Base-by-base conservation (phyloP, 1,140 invertebrate species). In the Brachionus rubens region DNA sequence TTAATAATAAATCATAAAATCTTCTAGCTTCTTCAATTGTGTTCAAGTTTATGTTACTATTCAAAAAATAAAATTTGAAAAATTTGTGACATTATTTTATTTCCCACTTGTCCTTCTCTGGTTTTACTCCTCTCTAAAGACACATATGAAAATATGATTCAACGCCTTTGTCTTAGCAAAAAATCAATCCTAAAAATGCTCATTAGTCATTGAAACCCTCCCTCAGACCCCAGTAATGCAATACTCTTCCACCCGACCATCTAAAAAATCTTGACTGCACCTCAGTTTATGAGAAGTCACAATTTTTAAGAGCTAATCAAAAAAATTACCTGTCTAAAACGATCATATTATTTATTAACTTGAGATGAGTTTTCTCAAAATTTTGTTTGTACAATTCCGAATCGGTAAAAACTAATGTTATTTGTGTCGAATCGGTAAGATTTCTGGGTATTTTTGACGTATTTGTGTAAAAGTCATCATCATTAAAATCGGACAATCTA, bases 331-430 rank as follows among this genome's bases (percentile, higher is more conserved):
- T 65, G 36, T 65, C 59, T 28, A 65, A 30, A 26, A 65, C 36
- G 26, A 65, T 65, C 59, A 65, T 65, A 41, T 65, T 65, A n/a
- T 65, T 65, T 24, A 65, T 65, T 43, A 65, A 19, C 24, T 65
- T 65, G 41, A 65, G 43, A 6, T 65, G 59, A 43, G 36, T 65
- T 65, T 65, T 65, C 30, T 65, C 59, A 43, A 65, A 65, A 24
- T 65, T 36, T 41, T 41, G 59, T 43, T 28, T 65, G 14, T 65
- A 65, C 16, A 65, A 12, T 43, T 65, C 40, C 1, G 59, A 65
- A 24, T 65, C 59, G 16, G 40, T 65, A 36, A 65, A 65, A 24
- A 65, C 59, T 24, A 65, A 6, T 12, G 59, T 65, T 14, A 59
- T 59, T 16, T 59, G 54, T 21, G 54, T 36, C 10, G 54, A 36